Evolutionary conservation across 1,140 invertebrate species (phyloP), one percentile per base, ranked within the genome.

Genomic region (Drosophila albomicans): DNA sequence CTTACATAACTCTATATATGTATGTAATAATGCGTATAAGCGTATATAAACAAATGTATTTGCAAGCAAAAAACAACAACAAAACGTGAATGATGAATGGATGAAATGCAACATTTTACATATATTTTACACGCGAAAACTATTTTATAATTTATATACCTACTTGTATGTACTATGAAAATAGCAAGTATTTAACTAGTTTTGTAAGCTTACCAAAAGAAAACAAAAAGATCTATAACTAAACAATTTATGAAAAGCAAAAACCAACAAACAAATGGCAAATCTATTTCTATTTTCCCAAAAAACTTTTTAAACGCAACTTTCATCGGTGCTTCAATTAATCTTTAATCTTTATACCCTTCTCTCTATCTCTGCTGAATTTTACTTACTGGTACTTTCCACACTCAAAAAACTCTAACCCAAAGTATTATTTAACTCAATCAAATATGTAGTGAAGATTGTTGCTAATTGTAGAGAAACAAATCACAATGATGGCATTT

Each of bases 81-180:
- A 38, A 38, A 7, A 56, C 0, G 49, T 69, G 49, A 78, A 54
- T 49, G 41, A 68, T 51, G 45, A 70, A 13, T 51, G 13, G 56
- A 25, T 68, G 46, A 79, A 78, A 62, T 62, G 76, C 78, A 69
- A 85, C 70, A 89, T 89, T 89, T 84, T 89, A 57, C 54, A 43
- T 57, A 89, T 88, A 88, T 89, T 88, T 88, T 88, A 88, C 85
- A 88, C 78, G 85, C 84, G 41, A 81, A 84, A 89, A 85, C 85
- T 89, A 89, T 89, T 89, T 89, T 89, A 89, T 89, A 89, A 89
- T 89, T 89, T 89, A 85, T 89, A 89, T 89, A 87, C 77, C 84
- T 88, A 87, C 86, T 69, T 86, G 82, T 86, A 86, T 82, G 80
- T 88, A 88, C 84, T 89, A 88, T 88, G 54, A 56, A 81, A 78